Conservation (phyloP, 2,113 vertebrate genomes). For the Bostrychus sinensis region DNA sequence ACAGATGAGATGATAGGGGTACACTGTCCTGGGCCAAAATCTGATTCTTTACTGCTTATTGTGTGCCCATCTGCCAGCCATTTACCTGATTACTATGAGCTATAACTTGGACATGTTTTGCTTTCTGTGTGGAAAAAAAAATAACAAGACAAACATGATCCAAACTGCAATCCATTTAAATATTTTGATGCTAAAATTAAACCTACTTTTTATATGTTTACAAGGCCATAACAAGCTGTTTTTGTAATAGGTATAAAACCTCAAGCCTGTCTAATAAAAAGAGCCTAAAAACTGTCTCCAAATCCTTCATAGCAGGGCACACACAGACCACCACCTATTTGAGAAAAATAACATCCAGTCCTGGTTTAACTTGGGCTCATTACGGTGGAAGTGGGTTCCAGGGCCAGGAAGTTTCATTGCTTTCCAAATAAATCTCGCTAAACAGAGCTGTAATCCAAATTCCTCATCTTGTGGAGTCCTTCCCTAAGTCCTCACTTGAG, state of each 20-base stretch:
- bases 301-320: slow-evolving; percentile 39
- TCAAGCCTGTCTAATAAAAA: slow-evolving; percentile 40
- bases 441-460: slow-evolving; percentile 72
- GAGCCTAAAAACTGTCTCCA: slow-evolving; percentile 25
- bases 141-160: slow-evolving; percentile 16
- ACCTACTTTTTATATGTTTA: neutral
- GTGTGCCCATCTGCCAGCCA: slow-evolving; percentile 65
- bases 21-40: slow-evolving; percentile 34
- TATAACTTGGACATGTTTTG: slow-evolving; percentile 39
- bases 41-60: slow-evolving; percentile 46
- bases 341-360: slow-evolving; percentile 73
- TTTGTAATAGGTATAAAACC: slow-evolving; percentile 19
- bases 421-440: slow-evolving; percentile 82
- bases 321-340: slow-evolving; percentile 74
- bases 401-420: slow-evolving; percentile 76
- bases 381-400: slow-evolving; percentile 80
- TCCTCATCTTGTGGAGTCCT: slow-evolving; percentile 67
- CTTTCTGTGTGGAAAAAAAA: slow-evolving; percentile 45
- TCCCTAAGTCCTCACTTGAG: slow-evolving; percentile 43
- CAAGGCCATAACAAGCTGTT: slow-evolving; percentile 21
- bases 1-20: slow-evolving; percentile 49
- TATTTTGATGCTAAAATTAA: neutral
- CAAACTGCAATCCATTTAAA: neutral
- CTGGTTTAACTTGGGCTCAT: slow-evolving; percentile 74
- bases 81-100: slow-evolving; percentile 72